Evolutionary conservation across 2,113 vertebrate genomes (phyloP), one percentile per base, ranked within the genome.

Genomic region (Grantiella picta): DNA sequence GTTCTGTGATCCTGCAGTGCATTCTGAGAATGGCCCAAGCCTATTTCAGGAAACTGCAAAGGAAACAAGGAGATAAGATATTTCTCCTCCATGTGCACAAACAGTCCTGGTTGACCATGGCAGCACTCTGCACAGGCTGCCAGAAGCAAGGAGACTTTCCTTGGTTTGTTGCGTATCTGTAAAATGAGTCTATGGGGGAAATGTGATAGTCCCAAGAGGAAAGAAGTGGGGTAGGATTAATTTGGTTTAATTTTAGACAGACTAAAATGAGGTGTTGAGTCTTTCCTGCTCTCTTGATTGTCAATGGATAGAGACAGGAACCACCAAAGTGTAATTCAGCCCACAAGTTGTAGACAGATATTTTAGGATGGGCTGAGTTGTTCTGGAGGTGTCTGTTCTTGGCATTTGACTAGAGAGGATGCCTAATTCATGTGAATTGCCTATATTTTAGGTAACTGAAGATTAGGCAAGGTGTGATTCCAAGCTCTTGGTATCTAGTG

Each of bases 161-260:
- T 90, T 77, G 53, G 33, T 84, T 90, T 95, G 81, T 77, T 77
- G 60, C 76, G 95, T 63, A 93, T 89, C 89, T 91, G 93, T 92
- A 90, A 96, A 94, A 38, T 64, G 79, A 92, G 47, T 80, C 79
- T 73, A 12, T 33, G 40, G 61, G 36, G 64, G 73, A 84, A 95
- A 95, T 20, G 3, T 45, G 84, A 80, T 92, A 93, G 75, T 75
- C 45, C 33, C 28, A 87, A 85, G 68, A 93, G 84, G 76, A 90
- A 94, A 96, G 86, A 87, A 87, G 52, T 76, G 56, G 45, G 17
- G 86, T 92, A 52, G 94, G 63, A 93, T 97, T 95, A 94, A 77
- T 90, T 90, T 65, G 85, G 68, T 93, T 95, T 95, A 92, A 95
- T 94, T 97, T 96, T 94, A 96, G 92, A 63, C 28, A 53, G 68